Evolutionary conservation across 2,888 invertebrate genomes (phyloP).

Genomic region (Cephus runcator): DNA sequence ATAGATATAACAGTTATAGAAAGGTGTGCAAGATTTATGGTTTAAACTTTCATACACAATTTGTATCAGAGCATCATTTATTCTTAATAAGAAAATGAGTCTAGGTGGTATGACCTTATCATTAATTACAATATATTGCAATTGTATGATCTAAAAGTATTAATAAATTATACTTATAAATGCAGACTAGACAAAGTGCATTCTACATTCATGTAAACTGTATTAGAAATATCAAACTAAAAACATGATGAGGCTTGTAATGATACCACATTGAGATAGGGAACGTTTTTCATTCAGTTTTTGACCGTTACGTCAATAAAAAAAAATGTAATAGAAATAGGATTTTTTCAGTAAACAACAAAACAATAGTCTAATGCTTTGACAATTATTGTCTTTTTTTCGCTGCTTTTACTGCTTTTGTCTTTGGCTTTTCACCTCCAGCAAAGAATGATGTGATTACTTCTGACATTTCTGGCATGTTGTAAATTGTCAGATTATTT

Average conservation of each 20-base stretch:
- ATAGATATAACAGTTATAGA: no score
- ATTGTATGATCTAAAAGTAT: not conserved
- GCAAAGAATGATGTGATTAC: slow-evolving; percentile 89
- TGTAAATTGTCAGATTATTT: slow-evolving; percentile 82
- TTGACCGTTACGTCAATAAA: not conserved
- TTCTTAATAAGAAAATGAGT: not conserved
- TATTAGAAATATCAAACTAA: not conserved
- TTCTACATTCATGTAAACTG: not conserved
- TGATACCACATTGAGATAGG: not conserved
- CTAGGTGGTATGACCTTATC: not conserved
- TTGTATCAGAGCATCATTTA: not conserved
- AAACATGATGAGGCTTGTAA: not conserved
- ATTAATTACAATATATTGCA: not conserved
- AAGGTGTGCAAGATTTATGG: no score
- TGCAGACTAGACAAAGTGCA: not conserved
- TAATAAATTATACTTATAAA: not conserved
- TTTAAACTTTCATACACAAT: not conserved
- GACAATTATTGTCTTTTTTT: slow-evolving; percentile 63
- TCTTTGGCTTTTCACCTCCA: slow-evolving; percentile 72
- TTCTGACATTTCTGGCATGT: slow-evolving; percentile 96
- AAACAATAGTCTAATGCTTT: not conserved
- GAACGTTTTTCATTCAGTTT: not conserved
- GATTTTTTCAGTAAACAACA: not conserved
- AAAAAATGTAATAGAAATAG: not conserved
- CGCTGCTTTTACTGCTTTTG: slow-evolving; percentile 62